Evolutionary conservation across 2,888 invertebrate species (phyloP).

Genomic region (Piscicola geometra): DNA sequence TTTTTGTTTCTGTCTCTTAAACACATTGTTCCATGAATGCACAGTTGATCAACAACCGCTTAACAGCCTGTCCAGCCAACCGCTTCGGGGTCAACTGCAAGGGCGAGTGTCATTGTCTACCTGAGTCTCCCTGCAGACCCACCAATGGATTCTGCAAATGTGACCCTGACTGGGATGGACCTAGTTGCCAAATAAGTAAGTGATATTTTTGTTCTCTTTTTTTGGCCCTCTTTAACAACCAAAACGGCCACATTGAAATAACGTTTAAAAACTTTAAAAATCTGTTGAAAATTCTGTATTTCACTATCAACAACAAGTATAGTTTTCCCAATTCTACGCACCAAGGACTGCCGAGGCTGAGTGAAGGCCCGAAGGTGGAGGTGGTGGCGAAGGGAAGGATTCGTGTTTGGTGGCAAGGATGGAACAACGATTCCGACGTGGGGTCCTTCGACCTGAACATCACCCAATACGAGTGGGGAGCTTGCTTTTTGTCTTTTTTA

Average conservation of each 20-base stretch:
- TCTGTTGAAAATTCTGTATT: too few relatives aligned
- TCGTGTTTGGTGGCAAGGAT: constrained; percentile 47
- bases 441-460: constrained; percentile 45
- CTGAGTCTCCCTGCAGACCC: constrained; percentile 46
- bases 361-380: constrained; percentile 43
- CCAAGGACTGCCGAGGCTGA: constrained; percentile 42
- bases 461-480: constrained; percentile 40
- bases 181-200: constrained; percentile 51
- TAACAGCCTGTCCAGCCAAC: constrained; percentile 46
- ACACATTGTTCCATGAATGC: too few relatives aligned
- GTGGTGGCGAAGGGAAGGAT: constrained; percentile 46
- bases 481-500: too few relatives aligned
- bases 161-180: constrained; percentile 48
- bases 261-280: too few relatives aligned
- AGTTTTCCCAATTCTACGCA: too few relatives aligned
- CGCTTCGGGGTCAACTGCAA: constrained; percentile 49
- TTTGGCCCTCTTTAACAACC: too few relatives aligned
- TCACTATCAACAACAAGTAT: too few relatives aligned
- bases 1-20: too few relatives aligned
- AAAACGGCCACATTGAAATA: too few relatives aligned
- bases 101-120: constrained; percentile 49
- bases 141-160: constrained; percentile 51
- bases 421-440: constrained; percentile 47
- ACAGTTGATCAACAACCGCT: too few relatives aligned
- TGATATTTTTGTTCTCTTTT: too few relatives aligned